Percentiles rank a stretch among this genome's conserved stretches.
Conservation (phyloP, 2,797 vertebrate species). For the Diplodus sargus region DNA sequence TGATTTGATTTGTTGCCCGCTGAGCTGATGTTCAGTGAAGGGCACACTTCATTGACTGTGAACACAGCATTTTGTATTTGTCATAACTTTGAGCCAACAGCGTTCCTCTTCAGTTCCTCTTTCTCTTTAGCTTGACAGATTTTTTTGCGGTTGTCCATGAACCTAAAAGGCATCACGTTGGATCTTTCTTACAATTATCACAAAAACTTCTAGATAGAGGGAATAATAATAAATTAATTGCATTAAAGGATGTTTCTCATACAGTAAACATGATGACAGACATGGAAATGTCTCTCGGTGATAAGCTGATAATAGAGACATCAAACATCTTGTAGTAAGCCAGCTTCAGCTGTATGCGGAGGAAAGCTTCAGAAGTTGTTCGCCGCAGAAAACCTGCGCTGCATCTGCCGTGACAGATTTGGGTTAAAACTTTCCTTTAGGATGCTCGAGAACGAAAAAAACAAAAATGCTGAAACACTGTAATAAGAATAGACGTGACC, state of each 20-base stretch:
- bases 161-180: too few relatives aligned
- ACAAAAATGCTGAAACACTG: conserved; percentile 34
- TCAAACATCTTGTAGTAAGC: conserved; percentile 41
- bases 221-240: neutral
- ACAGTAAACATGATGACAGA: conserved; percentile 5
- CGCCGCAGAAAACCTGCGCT: conserved; percentile 62
- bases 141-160: neutral
- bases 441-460: conserved; percentile 40
- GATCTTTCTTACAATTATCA: neutral
- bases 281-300: neutral
- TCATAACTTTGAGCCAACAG: neutral
- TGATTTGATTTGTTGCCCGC: conserved; percentile 2
- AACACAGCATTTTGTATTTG: neutral
- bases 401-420: conserved; percentile 72
- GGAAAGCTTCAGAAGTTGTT: conserved; percentile 41
- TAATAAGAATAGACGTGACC: conserved; percentile 21
- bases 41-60: neutral
- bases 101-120: neutral
- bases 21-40: neutral
- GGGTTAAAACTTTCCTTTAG: conserved; percentile 69
- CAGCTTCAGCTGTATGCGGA: conserved; percentile 45
- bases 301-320: neutral
- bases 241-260: neutral
- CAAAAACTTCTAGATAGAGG: neutral
- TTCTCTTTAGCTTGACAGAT: neutral